A percentile compares a stretch with the other conserved stretches of the same genome.
These are phyloP conservation scores for Ginglymostoma cirratum DNA, from an alignment of 2,113 vertebrate species.

Conservation along the genomic window DNA sequence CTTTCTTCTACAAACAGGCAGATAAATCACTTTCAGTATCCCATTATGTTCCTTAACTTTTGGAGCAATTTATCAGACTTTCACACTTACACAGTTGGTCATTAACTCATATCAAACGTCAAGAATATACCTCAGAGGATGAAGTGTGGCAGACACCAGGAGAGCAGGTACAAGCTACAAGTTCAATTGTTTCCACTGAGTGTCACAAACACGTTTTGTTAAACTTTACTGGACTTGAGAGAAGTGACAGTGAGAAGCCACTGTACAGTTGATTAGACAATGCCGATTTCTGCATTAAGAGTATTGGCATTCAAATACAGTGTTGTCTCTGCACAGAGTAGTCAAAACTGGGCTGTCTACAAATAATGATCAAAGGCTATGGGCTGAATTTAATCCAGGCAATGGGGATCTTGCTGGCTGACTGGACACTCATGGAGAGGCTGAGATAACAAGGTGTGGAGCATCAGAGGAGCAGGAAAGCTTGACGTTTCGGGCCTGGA, in stretches of 20 bases:
- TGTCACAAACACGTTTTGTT: neutral
- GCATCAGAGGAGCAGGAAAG: too few species aligned
- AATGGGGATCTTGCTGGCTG: too few species aligned
- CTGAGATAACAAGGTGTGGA: too few species aligned
- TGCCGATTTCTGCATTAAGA: too few species aligned
- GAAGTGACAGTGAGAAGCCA: neutral
- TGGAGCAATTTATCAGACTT: neutral
- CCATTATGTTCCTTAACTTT: neutral
- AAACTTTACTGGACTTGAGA: neutral
- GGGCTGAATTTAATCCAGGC: too few species aligned
- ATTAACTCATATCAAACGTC: neutral
- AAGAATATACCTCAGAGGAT: neutral
- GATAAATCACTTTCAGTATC: neutral
- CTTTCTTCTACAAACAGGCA: neutral
- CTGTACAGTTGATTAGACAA: too few species aligned
- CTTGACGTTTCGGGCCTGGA: too few species aligned
- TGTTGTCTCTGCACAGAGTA: too few species aligned
- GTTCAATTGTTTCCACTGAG: neutral
- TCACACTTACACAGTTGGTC: neutral
- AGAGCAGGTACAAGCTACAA: neutral
- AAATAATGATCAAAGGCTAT: too few species aligned
- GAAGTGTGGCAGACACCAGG: neutral
- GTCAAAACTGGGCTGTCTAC: too few species aligned
- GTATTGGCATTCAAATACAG: too few species aligned
- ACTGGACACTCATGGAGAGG: too few species aligned